Base-by-base conservation (phyloP, 2,888 invertebrate genomes). In the Hydraecia micacea region DNA sequence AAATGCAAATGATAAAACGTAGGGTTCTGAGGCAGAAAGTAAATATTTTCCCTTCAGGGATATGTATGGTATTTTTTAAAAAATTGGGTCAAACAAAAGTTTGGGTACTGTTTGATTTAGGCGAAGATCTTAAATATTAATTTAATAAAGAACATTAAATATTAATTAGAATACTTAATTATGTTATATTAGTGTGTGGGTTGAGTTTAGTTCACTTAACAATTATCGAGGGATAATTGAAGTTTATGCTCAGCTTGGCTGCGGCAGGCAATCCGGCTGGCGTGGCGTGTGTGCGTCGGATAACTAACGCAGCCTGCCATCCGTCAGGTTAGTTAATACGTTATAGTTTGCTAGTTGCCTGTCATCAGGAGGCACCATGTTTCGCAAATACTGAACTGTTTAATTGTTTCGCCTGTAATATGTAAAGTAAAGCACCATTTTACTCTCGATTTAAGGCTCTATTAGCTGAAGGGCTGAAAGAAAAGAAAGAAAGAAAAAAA, bases 1-100 rank as follows among this genome's bases (percentile, higher is more conserved):
- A 90, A 88, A 91, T 91, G 89, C 87, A 90, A 88, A 90, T 89
- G 87, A 89, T 86, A 87, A 85, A 89, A 87, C 80, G 86, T 86
- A 81, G 83, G 87, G 87, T 69, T 84, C 81, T 79, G 70, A 72
- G 55, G 65, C 80, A 83, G 86, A 86, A 77, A 85, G 74, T 78
- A 81, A 87, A 87, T 83, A 83, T 83, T 86, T 84, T 77, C 71
- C 80, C 73, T 71, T 65, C 42, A 69, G 79, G 80, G 75, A 73
- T 69, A 77, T 76, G 75, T 77, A 70, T 83, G 71, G 66, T 75
- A 78, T 77, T 74, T 83, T 82, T 36, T 36, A 8, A 76, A 74
- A 80, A 86, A 79, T 55, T 65, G 68, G 80, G 82, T 75, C 86
- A 79, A 77, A 78, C 73, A 80, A 81, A 84, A 80, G 71, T 55